Evolutionary conservation across 2,797 vertebrate species (phyloP).

Genomic region (Neosilurus mollespiculum): DNA sequence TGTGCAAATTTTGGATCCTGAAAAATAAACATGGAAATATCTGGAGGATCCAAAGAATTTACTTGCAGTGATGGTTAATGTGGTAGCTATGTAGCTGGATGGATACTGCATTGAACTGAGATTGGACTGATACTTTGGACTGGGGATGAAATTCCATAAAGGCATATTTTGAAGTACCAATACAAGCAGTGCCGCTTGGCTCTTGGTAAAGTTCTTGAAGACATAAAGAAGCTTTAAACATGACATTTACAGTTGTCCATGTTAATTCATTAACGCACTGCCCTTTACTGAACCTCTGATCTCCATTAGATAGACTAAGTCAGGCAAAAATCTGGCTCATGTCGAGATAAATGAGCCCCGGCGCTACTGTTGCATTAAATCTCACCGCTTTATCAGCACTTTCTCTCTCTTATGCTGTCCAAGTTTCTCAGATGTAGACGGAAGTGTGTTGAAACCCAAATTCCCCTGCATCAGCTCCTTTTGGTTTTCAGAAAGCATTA

Average conservation of each 20-base stretch:
- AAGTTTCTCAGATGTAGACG: slow-evolving; percentile 4
- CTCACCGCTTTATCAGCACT: slow-evolving; percentile 29
- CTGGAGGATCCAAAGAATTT: neutral
- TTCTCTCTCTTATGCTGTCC: neutral
- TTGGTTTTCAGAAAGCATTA: neutral
- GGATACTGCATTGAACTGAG: neutral
- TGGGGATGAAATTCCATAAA: neutral
- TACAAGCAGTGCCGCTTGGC: slow-evolving; percentile 6
- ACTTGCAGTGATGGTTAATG: neutral
- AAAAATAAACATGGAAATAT: neutral
- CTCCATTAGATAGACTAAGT: slow-evolving; percentile 27
- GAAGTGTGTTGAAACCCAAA: slow-evolving; percentile 12
- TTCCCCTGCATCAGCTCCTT: slow-evolving; percentile 11
- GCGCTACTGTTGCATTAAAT: slow-evolving; percentile 31
- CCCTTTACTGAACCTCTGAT: slow-evolving; percentile 50
- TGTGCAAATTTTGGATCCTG: too few relatives aligned
- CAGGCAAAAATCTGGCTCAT: slow-evolving; percentile 24
- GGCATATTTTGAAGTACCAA: slow-evolving; percentile 20
- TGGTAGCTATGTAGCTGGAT: neutral
- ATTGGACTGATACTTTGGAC: too few relatives aligned
- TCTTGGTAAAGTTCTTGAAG: slow-evolving; percentile 15
- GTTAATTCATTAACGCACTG: slow-evolving; percentile 44
- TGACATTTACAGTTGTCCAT: slow-evolving; percentile 45
- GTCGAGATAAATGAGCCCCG: slow-evolving; percentile 28
- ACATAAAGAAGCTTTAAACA: slow-evolving; percentile 29